Evolutionary conservation across 2,888 invertebrate genomes (phyloP).

Genomic region (Emesis russula): DNA sequence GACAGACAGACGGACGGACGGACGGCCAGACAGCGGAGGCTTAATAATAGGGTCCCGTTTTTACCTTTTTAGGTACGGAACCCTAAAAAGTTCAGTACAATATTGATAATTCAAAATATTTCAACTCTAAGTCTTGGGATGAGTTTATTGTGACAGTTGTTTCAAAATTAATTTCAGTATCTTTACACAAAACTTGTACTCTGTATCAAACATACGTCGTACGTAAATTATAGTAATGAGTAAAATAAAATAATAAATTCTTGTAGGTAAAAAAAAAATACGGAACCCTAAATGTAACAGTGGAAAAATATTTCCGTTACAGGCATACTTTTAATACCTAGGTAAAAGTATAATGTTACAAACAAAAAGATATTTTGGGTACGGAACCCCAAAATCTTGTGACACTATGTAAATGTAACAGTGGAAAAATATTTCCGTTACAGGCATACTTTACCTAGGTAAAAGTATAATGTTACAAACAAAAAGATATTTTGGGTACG

Average conservation of each 20-base stretch:
- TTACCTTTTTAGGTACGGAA: no score
- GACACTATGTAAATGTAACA: neutral
- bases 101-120: no score
- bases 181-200: no score
- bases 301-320: neutral
- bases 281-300: conserved; percentile 1
- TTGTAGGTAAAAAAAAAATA: neutral
- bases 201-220: no score
- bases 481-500: neutral
- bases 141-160: no score
- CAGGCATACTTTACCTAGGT: neutral
- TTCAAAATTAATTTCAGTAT: no score
- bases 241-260: neutral
- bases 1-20: no score
- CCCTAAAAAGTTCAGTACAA: no score
- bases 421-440: no score
- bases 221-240: neutral
- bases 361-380: neutral
- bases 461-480: conserved; percentile 1
- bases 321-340: neutral
- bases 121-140: no score
- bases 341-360: neutral
- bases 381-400: neutral
- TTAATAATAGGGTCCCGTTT: no score
- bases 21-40: no score